Evolutionary conservation across 2,113 vertebrate species (phyloP), one percentile per base, ranked within the genome.

Genomic region (Tyto alba): DNA sequence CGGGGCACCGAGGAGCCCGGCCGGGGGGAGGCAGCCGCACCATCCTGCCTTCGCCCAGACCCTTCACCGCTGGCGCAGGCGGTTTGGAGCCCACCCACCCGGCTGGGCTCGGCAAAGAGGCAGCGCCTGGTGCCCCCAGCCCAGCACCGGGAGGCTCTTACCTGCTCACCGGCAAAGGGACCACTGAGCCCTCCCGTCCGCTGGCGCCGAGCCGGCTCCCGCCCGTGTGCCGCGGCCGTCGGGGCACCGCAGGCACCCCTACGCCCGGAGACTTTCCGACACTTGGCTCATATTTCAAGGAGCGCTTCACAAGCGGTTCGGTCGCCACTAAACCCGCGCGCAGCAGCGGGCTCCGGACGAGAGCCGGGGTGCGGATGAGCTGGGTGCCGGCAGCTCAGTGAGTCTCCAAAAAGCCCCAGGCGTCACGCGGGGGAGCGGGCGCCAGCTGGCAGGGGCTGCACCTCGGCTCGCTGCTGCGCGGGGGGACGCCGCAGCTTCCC

Each of bases 371-470:
- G 41, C 84, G 56, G 6, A 27, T 13, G 43, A 74, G 88, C 7
- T 7, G 76, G 29, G 66, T 34, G 86, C 68, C 71, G 6, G 89
- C 13, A 34, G 85, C 92, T 79, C 92, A 76, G 88, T 83, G 2
- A 43, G 84, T 23, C 76, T 23, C 90, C 77, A 16, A 67, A 85
- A 88, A 64, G 78, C 48, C 30, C 62, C 0, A 13, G 9, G 85
- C 38, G 93, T 96, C 96, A 97, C 89, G 72, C 21, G 75, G 94
- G 91, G 81, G n/a, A 45, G 85, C 85, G 6, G 92, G 85, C 7
- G 95, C 96, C 96, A 96, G 92, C 89, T 94, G 94, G 95, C 93
- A 66, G 23, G 59, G 68, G 20, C 68, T 57, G 89, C 32, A 9
- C 89, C 3, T 50, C 86, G 21, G 89, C 95, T 64, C 82, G 45